phyloP scores from a whole-genome alignment of 2,888 invertebrate genomes.

The Strigamia maritima region DNA sequence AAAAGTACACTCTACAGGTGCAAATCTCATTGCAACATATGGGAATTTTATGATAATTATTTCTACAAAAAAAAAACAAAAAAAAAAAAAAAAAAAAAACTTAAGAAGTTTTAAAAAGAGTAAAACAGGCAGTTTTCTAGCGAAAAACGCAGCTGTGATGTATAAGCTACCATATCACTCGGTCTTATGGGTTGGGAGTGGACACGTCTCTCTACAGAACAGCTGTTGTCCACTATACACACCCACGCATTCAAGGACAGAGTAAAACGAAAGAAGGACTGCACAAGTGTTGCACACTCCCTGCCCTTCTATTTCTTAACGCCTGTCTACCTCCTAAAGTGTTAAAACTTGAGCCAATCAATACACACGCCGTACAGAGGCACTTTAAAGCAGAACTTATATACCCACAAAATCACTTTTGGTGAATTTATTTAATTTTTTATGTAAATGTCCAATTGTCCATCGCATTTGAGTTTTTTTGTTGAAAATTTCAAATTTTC shows the following conservation, averaged over 20 bases:
- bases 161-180: background rate
- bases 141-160: background rate
- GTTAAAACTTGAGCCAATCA: background rate
- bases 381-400: background rate
- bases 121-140: background rate
- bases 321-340: slow-evolving; percentile 1
- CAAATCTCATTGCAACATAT: too few species aligned
- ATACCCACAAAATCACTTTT: too few species aligned
- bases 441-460: too few species aligned
- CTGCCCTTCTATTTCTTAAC: background rate
- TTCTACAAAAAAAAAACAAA: too few species aligned
- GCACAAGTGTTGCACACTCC: background rate
- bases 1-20: too few species aligned
- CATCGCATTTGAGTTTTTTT: too few species aligned
- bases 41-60: too few species aligned
- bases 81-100: too few species aligned
- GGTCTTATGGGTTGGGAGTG: background rate
- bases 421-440: too few species aligned
- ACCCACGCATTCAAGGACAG: slow-evolving; percentile 4
- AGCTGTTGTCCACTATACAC: slow-evolving; percentile 4
- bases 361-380: background rate
- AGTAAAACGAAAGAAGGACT: slow-evolving; percentile 4
- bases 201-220: background rate
- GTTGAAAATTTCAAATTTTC: too few species aligned
- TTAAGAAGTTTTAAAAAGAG: background rate